Evolutionary conservation across 2,797 vertebrate genomes (phyloP), one percentile per base, ranked within the genome.

Genomic region (Acanthis flammea): DNA sequence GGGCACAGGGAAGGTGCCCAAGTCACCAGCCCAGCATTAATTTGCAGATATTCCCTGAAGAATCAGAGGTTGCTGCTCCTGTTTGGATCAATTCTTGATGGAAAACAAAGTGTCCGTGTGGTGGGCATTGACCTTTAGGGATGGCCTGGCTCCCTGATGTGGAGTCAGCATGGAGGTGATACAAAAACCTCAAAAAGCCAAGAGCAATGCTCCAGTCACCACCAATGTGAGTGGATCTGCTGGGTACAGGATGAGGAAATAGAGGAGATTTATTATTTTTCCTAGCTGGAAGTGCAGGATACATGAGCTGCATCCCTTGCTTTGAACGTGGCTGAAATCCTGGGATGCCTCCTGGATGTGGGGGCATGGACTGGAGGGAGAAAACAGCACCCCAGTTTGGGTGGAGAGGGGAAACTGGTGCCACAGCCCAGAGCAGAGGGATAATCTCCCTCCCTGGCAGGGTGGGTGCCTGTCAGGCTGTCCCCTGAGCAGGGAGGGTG

Each of bases 341-440:
- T n/a, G 2, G 0, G 1, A 1, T 41, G 12, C 39, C n/a, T 63
- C 28, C 53, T 2, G 1, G 41, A 4, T 18, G 1, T 0, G 2
- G 19, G 1, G 2, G 12, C 0, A 0, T 47, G 57, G 31, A 11
- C 19, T 4, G 4, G 66, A 57, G 45, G 37, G 71, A 39, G 63
- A 24, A 47, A 78, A 5, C 17, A 42, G 1, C 25, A 6, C 16
- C 55, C 14, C 4, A 30, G 55, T 18, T 27, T 0, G 4, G 21
- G 25, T n/a, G 65, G 55, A 50, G 35, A 35, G 35, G 39, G n/a
- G 19, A 35, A 23, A 27, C 6, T 21, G 82, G 66, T 90, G 74
- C 67, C n/a, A 2, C 14, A 84, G 65, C 25, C 45, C 42, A 4
- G 0, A 3, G 39, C 9, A 4, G 39, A 28, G 81, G 60, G 35